phyloP scores from a whole-genome alignment of 2,888 invertebrate species.

The Lasioglossum calceatum region DNA sequence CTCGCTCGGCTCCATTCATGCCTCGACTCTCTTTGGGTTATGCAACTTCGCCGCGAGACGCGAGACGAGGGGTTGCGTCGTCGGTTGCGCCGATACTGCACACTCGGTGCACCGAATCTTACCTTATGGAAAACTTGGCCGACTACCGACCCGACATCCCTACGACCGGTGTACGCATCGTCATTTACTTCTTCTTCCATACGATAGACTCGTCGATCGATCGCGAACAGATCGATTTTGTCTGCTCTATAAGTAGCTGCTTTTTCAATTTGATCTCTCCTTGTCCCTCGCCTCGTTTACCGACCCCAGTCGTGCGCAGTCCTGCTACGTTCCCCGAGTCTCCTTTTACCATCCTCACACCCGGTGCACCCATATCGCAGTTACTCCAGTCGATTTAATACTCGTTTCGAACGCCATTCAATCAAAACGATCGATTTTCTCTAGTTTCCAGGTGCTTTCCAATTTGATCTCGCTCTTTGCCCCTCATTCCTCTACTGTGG shows the following conservation, averaged over 20 bases:
- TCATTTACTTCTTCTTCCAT: background rate
- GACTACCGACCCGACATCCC: constrained; percentile 31
- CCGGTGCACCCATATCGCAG: background rate
- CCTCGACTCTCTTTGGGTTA: constrained; percentile 72
- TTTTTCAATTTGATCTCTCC: background rate
- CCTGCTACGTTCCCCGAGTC: background rate
- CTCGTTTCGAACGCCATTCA: background rate
- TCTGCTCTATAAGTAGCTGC: background rate
- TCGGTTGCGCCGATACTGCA: constrained; percentile 54
- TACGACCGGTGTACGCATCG: background rate
- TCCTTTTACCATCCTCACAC: background rate
- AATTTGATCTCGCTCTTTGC: background rate
- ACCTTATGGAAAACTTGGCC: constrained; percentile 22
- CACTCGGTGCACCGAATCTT: constrained; percentile 61
- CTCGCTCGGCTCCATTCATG: constrained; percentile 77
- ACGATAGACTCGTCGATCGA: background rate
- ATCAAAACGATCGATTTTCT: background rate
- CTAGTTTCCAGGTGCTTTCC: background rate
- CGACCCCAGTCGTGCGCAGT: background rate
- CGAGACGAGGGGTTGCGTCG: constrained; percentile 53
- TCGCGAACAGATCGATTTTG: background rate
- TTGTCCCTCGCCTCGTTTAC: background rate
- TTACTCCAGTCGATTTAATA: background rate
- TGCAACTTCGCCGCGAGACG: constrained; percentile 72
- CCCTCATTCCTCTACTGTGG: background rate